Conservation (phyloP, 2,113 vertebrate genomes). For the Corydoras maculifer region DNA sequence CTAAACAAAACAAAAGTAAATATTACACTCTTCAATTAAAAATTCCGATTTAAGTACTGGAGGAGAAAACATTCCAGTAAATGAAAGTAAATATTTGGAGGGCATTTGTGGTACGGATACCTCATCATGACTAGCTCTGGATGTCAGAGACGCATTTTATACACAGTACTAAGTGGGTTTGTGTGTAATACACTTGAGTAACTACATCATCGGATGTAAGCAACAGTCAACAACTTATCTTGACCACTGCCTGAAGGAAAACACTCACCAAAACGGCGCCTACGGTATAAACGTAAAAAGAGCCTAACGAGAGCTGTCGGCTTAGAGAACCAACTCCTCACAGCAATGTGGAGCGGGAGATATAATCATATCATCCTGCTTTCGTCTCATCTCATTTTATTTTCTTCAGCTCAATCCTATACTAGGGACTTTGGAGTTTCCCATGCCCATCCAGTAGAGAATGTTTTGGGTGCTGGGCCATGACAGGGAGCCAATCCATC, state of each 20-base stretch:
- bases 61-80: not conserved
- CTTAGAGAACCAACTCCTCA: not conserved
- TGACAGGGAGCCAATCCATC: no score
- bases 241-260: no score
- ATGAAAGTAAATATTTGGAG: constrained; percentile 24
- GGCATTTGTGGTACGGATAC: constrained; percentile 10
- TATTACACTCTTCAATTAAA: constrained; percentile 10
- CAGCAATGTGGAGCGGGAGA: not conserved
- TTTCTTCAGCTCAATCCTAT: no score
- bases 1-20: constrained; percentile 16
- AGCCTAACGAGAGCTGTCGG: not conserved
- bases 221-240: not conserved
- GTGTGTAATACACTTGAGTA: not conserved
- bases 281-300: not conserved
- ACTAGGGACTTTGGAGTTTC: no score
- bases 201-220: not conserved
- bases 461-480: no score
- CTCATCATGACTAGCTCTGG: constrained; percentile 1
- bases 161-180: constrained; percentile 10
- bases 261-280: no score
- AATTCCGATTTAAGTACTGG: not conserved
- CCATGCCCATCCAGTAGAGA: no score
- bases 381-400: not conserved
- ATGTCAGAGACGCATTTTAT: constrained; percentile 11
- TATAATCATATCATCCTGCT: not conserved